Base-by-base conservation (phyloP, 2,797 vertebrate genomes). In the Decapterus maruadsi region DNA sequence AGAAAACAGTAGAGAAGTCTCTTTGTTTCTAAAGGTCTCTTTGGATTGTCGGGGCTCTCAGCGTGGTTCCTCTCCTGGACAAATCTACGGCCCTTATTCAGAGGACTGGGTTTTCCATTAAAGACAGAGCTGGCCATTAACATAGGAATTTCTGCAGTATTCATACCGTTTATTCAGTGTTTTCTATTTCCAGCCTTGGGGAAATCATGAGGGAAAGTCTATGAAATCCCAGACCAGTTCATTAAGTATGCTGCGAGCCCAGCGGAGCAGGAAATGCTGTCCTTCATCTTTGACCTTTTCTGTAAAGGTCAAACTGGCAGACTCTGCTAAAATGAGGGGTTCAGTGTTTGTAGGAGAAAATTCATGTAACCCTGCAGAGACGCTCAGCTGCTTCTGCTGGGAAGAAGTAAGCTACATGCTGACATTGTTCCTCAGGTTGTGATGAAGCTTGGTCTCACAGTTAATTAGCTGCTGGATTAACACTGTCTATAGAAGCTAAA, bases 231-330 rank as follows among this genome's bases (percentile, higher is more conserved):
- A 72, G 5, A 61, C 42, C 64, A 40, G 56, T 11, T 83, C 43
- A 64, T 89, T 86, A 84, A 68, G 61, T 42, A 77, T 73, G 73
- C 67, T 22, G 40, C 4, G 9, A 77, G 68, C 19, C 65, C 19
- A 62, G 57, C 77, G 45, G 68, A 78, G 68, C 74, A 62, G 68
- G 70, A 78, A 40, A 64, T 0, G n/a, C 73, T 36, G 59, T 75
- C 62, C 48, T 72, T 80, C 80, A 78, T 87, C 57, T 65, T 67
- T 80, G 73, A 79, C 77, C 85, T 82, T 92, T 86, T 84, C 51
- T 62, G 36, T 60, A 86, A 87, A 90, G 86, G 88, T 78, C 73
- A 85, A 57, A 81, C 75, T 66, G 19, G 56, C 63, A 66, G 54
- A 64, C 57, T 58, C 13, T 1, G 48, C 26, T 60, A 12, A 76